phyloP scores from a whole-genome alignment of 2,113 vertebrate species.

The Diphyllodes magnificus region DNA sequence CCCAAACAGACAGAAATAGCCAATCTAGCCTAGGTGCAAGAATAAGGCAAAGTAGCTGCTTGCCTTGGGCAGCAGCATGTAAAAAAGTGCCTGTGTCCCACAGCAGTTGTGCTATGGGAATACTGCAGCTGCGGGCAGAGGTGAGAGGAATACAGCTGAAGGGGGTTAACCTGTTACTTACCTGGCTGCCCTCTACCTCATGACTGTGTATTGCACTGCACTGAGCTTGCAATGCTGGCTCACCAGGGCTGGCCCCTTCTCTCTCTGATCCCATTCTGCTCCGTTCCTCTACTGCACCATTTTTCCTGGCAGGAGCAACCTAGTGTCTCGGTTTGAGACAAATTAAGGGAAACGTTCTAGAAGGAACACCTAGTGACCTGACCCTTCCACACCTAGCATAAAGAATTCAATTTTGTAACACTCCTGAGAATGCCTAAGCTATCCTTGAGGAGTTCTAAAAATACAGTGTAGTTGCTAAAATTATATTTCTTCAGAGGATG shows the following conservation, averaged over 20 bases:
- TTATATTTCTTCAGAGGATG: not conserved
- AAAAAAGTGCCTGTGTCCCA: not conserved
- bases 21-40: not conserved
- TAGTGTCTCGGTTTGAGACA: not conserved
- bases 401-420: not conserved
- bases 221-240: not conserved
- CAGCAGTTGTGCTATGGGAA: not conserved
- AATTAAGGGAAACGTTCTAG: no score
- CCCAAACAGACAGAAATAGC: not conserved
- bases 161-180: not conserved
- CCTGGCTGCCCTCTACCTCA: not conserved
- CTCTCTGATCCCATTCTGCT: not conserved
- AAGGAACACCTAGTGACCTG: not conserved
- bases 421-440: not conserved
- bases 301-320: not conserved
- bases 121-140: not conserved
- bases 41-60: not conserved
- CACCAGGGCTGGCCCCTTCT: not conserved
- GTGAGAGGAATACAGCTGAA: not conserved
- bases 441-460: not conserved
- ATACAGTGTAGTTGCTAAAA: not conserved
- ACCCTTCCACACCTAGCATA: not conserved
- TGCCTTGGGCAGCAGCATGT: fast-evolving
- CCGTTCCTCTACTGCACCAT: not conserved
- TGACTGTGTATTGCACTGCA: not conserved